These are phyloP conservation scores for Pseudopipra pipra DNA, from an alignment of 2,113 vertebrate genomes.

Conservation along the genomic window DNA sequence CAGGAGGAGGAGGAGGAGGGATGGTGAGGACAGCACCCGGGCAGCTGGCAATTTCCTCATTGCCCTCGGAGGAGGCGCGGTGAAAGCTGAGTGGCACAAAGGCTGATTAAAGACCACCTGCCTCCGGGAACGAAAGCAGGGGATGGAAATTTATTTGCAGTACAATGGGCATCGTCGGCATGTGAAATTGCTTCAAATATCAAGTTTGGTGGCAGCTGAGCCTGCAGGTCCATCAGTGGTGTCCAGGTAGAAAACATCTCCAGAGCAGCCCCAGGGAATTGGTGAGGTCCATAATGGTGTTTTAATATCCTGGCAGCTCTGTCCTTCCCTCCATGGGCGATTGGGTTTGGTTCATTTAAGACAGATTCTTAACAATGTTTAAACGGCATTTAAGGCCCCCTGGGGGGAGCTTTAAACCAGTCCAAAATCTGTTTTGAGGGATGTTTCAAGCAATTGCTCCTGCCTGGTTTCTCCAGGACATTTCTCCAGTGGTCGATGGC, in stretches of 20 bases:
- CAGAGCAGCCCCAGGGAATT: neutral
- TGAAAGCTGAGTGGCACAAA: neutral
- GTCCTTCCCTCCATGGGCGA: neutral
- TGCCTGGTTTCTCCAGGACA: neutral
- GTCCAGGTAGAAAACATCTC: neutral
- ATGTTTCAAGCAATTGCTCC: neutral
- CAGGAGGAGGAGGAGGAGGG: neutral
- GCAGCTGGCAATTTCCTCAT: neutral
- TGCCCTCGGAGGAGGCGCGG: rapidly evolving
- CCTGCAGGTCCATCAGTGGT: neutral
- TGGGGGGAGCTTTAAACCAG: neutral
- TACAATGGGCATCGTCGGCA: slow-evolving; percentile 9
- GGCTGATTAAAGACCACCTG: slow-evolving; percentile 43
- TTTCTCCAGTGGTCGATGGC: neutral
- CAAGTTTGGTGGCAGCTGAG: neutral
- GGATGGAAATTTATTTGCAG: slow-evolving; percentile 47
- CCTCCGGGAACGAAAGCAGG: neutral
- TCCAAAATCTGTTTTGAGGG: neutral
- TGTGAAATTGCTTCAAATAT: slow-evolving; percentile 34
- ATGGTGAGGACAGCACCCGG: neutral
- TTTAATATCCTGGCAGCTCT: neutral
- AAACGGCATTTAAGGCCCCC: neutral
- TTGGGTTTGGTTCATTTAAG: neutral
- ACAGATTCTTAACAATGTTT: neutral
- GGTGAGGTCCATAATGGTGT: rapidly evolving